Conservation (phyloP, 2,797 vertebrate species). For the Siniperca scherzeri region DNA sequence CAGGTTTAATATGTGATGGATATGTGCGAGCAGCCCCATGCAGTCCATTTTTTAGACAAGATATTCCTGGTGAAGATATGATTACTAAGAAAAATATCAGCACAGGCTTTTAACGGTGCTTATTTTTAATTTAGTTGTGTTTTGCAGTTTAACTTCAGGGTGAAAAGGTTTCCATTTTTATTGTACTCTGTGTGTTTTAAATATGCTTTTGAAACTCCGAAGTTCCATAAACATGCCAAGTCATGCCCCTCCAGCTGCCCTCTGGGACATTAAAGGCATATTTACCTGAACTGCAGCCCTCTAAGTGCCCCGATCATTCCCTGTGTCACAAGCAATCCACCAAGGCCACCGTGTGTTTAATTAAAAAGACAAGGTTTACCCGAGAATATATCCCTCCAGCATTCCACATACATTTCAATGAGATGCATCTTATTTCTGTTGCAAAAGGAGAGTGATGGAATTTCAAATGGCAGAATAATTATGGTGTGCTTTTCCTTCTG, state of each 20-base stretch:
- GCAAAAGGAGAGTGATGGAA: slow-evolving; percentile 79
- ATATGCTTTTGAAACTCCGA: slow-evolving; percentile 60
- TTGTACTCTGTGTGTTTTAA: slow-evolving; percentile 59
- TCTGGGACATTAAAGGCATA: slow-evolving; percentile 74
- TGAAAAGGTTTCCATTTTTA: slow-evolving; percentile 44
- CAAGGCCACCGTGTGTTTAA: slow-evolving; percentile 84
- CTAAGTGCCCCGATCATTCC: slow-evolving; percentile 82
- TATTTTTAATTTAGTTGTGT: slow-evolving; percentile 31
- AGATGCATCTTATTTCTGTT: slow-evolving; percentile 78
- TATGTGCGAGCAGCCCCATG: slow-evolving; percentile 49
- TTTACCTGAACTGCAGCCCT: slow-evolving; percentile 81
- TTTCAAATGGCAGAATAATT: slow-evolving; percentile 87
- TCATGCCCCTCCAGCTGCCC: slow-evolving; percentile 68
- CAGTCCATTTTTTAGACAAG: slow-evolving; percentile 23
- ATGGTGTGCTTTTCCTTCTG: slow-evolving; percentile 78
- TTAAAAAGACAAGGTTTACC: slow-evolving; percentile 86
- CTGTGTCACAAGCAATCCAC: slow-evolving; percentile 83
- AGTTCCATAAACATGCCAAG: slow-evolving; percentile 74
- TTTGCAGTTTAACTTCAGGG: slow-evolving; percentile 47
- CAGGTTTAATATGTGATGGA: slow-evolving; percentile 64
- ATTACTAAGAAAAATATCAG: slow-evolving; percentile 16
- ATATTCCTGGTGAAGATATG: slow-evolving; percentile 20
- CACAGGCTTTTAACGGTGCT: slow-evolving; percentile 1
- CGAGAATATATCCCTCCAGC: slow-evolving; percentile 77
- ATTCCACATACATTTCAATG: slow-evolving; percentile 83